Conservation (phyloP, 2,113 vertebrate genomes). For the Etia nguti region DNA sequence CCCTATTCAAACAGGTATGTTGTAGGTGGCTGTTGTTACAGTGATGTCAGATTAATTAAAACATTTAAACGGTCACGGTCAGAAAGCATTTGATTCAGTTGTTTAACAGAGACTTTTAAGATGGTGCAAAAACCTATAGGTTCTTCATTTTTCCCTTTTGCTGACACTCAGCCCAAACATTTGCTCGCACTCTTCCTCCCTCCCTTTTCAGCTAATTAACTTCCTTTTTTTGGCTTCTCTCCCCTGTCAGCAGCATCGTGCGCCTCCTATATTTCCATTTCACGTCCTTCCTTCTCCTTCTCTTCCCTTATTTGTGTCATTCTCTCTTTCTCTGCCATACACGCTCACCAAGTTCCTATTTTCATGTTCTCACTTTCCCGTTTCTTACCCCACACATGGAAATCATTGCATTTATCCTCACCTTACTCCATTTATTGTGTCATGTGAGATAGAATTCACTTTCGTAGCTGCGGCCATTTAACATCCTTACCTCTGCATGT, state of each 20-base stretch:
- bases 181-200: conserved; percentile 20
- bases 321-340: not conserved
- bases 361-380: not conserved
- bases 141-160: conserved; percentile 31
- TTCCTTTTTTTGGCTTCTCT: conserved; percentile 59
- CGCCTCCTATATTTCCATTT: conserved; percentile 44
- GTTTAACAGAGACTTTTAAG: not conserved
- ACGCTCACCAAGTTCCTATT: conserved; percentile 16
- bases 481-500: not conserved
- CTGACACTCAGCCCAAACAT: conserved; percentile 41
- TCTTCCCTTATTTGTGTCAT: conserved; percentile 4
- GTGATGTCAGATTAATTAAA: conserved; percentile 18
- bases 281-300: conserved; percentile 38
- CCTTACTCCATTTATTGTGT: not conserved
- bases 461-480: not conserved
- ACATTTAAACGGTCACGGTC: not conserved
- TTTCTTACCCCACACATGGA: not conserved
- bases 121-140: not conserved
- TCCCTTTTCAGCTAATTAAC: conserved; percentile 65
- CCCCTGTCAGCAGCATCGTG: conserved; percentile 54
- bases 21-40: not conserved
- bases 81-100: not conserved
- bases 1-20: not conserved
- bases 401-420: not conserved
- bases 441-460: not conserved